A percentile compares a stretch with the other conserved stretches of the same genome.
phyloP scores from a whole-genome alignment of 1,140 invertebrate genomes.

The Leptoteleia sp. region DNA sequence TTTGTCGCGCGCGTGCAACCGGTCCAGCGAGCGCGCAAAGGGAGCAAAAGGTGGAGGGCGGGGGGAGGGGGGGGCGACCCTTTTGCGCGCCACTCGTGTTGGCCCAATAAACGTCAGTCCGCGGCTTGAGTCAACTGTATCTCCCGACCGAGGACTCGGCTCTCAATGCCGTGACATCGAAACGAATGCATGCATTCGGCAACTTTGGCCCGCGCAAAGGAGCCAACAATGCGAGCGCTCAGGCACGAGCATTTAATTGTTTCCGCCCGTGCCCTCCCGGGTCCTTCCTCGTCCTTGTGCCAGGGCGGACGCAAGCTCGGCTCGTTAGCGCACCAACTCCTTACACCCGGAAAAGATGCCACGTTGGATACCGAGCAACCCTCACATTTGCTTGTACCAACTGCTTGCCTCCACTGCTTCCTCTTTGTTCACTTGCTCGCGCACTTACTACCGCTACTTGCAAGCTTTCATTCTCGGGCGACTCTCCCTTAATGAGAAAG shows the following conservation, averaged over 20 bases:
- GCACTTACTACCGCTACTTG: conserved; percentile 20
- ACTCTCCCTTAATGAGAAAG: conserved; percentile 46
- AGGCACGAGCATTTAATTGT: conserved; percentile 75
- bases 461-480: conserved; percentile 39
- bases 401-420: conserved; percentile 52
- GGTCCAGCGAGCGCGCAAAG: conserved; percentile 3
- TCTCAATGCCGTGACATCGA: conserved; percentile 62
- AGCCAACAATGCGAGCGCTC: conserved; percentile 71
- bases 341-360: conserved; percentile 63
- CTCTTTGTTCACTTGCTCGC: conserved; percentile 35
- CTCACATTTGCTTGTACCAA: conserved; percentile 65
- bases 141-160: conserved; percentile 57
- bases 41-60: no score
- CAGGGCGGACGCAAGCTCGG: conserved; percentile 44
- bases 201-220: conserved; percentile 60
- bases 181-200: conserved; percentile 51
- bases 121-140: conserved; percentile 67
- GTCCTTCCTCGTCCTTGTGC: conserved; percentile 63
- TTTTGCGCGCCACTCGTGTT: conserved; percentile 37
- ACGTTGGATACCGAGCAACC: conserved; percentile 57
- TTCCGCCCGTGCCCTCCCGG: conserved; percentile 69
- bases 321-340: conserved; percentile 63
- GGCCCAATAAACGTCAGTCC: conserved; percentile 68
- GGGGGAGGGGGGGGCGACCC: background rate
- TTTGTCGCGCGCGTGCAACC: conserved; percentile 72